Conservation (phyloP, 2,113 vertebrate species). For the Ptilonorhynchus violaceus region DNA sequence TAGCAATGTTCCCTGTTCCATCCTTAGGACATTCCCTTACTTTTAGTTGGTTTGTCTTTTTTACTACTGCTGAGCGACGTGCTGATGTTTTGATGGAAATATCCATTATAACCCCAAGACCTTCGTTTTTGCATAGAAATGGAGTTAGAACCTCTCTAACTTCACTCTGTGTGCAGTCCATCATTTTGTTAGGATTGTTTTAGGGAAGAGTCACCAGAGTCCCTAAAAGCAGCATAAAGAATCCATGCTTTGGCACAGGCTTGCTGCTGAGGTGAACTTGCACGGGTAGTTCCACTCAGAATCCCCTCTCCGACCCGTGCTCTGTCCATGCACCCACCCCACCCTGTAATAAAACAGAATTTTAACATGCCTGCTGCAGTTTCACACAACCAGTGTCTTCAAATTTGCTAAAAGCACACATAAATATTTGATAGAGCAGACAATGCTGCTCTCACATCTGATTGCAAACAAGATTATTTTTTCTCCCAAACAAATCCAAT, state of each 20-base stretch:
- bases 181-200: not conserved
- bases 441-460: not conserved
- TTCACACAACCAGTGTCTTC: not conserved
- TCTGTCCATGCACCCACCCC: not conserved
- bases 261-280: not conserved
- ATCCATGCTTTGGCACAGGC: not conserved
- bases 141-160: not conserved
- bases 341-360: not conserved
- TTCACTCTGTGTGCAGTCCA: not conserved
- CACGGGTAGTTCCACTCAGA: too few species aligned
- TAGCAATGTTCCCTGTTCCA: not conserved
- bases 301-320: not conserved
- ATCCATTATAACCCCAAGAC: not conserved
- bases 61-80: accelerated
- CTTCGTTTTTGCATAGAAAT: not conserved
- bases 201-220: not conserved
- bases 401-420: constrained; percentile 33
- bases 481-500: constrained; percentile 23
- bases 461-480: not conserved
- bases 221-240: not conserved
- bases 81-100: not conserved
- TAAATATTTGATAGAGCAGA: constrained; percentile 32
- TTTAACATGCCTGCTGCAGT: not conserved
- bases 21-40: not conserved
- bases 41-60: not conserved